Base-by-base conservation (phyloP, 2,888 invertebrate genomes). In the Omphaloscelis lunosa region DNA sequence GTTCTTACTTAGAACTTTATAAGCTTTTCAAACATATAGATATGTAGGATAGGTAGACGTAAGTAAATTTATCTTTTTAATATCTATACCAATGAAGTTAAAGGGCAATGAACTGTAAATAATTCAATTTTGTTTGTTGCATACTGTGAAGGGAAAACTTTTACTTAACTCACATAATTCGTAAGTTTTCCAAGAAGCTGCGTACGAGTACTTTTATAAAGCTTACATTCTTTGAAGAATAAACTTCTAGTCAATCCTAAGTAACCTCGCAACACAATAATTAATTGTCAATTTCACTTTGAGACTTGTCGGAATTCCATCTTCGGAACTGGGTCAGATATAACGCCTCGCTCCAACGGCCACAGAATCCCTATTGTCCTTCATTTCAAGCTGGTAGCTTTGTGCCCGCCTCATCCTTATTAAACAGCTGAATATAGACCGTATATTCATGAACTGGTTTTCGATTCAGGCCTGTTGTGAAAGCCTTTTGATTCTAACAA, bases 371-470 rank as follows among this genome's bases (percentile, higher is more conserved):
- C 59, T 73, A 81, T 81, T 79, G 82, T 81, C 66, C 66, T 66
- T 81, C 59, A 59, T 73, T 65, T 59, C 15, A 48, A 75, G 66
- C 79, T 81, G 39, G 79, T 0, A 73, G 74, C 81, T 66, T 79
- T 79, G 75, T 53, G 59, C 23, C 41, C n/a, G 45, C 20, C 78
- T 81, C 79, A 79, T 79, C 7, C 66, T 81, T 81, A 79, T 81
- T 79, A 79, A 81, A 66, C 79, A 79, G 81, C 34, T 81, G 82
- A 79, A 79, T 79, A 81, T 66, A 79, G 53, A 79, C 74, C 45
- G 20, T 8, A 59, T 81, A 81, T 79, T 79, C 81, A 79, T 79
- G 82, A 76, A 66, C 53, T 45, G 58, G 5, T n/a, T 74, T 78
- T 65, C 59, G 81, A 66, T 73, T 78, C 81, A 51, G 58, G 34